Evolutionary conservation across 2,797 vertebrate species (phyloP), one percentile per base, ranked within the genome.

Genomic region (Menidia menidia): DNA sequence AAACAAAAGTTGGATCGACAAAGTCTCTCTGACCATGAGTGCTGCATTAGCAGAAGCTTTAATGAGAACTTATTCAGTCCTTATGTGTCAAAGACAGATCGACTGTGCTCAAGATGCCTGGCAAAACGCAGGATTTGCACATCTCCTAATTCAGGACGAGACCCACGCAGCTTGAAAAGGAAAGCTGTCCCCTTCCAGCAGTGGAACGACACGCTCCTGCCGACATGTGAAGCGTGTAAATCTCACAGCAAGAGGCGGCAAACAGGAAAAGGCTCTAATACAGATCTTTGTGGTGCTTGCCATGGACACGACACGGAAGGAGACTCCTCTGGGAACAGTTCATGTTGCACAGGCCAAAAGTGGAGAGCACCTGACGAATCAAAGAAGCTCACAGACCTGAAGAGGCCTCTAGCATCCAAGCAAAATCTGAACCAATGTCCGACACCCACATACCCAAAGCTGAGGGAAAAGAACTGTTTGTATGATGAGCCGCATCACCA

Each of bases 81-180:
- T 2, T 74, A 42, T 2, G 58, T 33, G 0, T 64, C 74, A 13
- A 87, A 84, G 56, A 69, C 43, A 4, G 80, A 81, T 6, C 73
- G 75, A 1, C 85, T 93, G 8, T 94, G 94, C 65, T 80, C 80
- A 48, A 85, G 87, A 56, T 95, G 93, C 79, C n/a, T 76, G 32
- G n/a, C 64, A 0, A 92, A 91, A 71, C 68, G 4, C 2, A 55
- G 74, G 0, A 15, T 67, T 48, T 67, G 62, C 41, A 16, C 12
- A 0, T 56, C 87, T 10, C 33, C 44, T 18, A 60, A 74, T 65
- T 75, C 73, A 0, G 85, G 39, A 11, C 32, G 43, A 0, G 76
- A 85, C 0, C 48, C 58, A 4, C 60, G 3, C 14, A 41, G 33
- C 51, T 42, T 75, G 0, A 92, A 87, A 42, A 87, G 87, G 35